Percentiles rank a stretch among this genome's conserved stretches.
Evolutionary conservation across 2,888 invertebrate genomes (phyloP).

Genomic region (Hypomecis punctinalis): DNA sequence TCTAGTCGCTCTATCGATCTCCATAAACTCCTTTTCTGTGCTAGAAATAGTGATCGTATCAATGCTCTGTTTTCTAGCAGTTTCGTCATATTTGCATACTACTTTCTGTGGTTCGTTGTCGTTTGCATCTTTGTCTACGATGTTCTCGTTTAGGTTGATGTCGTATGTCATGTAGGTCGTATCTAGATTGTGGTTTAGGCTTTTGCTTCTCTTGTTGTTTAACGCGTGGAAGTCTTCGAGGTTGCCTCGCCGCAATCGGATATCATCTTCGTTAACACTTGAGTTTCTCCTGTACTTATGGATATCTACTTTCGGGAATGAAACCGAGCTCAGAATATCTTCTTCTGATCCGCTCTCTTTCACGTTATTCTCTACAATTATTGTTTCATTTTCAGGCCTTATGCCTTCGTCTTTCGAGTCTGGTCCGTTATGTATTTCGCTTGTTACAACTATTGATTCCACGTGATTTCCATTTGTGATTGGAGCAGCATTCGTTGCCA

Average conservation of each 20-base stretch:
- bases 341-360: slow-evolving; percentile 59
- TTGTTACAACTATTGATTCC: slow-evolving; percentile 26
- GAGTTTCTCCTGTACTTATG: slow-evolving; percentile 76
- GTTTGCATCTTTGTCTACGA: slow-evolving; percentile 60
- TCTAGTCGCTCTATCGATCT: slow-evolving; percentile 77
- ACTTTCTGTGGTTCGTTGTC: slow-evolving; percentile 74
- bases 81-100: slow-evolving; percentile 72
- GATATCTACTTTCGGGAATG: slow-evolving; percentile 76
- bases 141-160: slow-evolving; percentile 71
- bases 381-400: slow-evolving; percentile 33
- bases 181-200: slow-evolving; percentile 69
- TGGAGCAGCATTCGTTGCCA: slow-evolving; percentile 27
- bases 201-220: slow-evolving; percentile 76
- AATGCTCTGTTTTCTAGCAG: slow-evolving; percentile 69
- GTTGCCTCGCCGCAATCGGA: slow-evolving; percentile 73
- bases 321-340: slow-evolving; percentile 61
- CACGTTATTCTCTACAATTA: slow-evolving; percentile 41
- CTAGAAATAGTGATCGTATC: slow-evolving; percentile 77
- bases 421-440: slow-evolving; percentile 25
- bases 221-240: slow-evolving; percentile 75
- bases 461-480: slow-evolving; percentile 29
- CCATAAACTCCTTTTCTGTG: slow-evolving; percentile 78
- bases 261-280: slow-evolving; percentile 78
- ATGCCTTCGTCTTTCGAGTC: slow-evolving; percentile 35
- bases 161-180: slow-evolving; percentile 68